A percentile compares a stretch with the other conserved stretches of the same genome.
These are phyloP conservation scores for Protosalanx chinensis DNA, from an alignment of 2,797 vertebrate genomes.

Conservation along the genomic window DNA sequence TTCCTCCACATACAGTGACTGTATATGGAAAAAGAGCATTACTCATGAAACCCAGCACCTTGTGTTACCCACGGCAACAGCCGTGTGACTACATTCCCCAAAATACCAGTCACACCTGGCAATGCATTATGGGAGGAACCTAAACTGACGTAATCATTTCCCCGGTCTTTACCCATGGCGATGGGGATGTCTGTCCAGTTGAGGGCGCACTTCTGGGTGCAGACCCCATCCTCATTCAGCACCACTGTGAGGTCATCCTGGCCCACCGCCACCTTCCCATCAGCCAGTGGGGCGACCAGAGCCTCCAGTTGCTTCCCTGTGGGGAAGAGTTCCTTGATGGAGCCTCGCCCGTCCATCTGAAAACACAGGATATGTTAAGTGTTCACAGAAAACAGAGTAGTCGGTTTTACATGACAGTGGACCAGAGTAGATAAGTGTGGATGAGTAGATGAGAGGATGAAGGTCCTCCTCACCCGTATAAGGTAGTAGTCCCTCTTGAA, in stretches of 20 bases:
- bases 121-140: not conserved
- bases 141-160: not conserved
- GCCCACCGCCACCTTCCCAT: conserved; percentile 95
- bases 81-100: no score
- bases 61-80: no score
- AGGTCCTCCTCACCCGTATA: conserved; percentile 79
- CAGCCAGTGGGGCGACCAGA: conserved; percentile 89
- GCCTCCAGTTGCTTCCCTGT: conserved; percentile 97
- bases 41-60: no score
- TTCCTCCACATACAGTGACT: no score
- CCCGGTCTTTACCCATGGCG: conserved; percentile 86
- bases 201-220: conserved; percentile 97
- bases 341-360: conserved; percentile 94
- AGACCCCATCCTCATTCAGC: conserved; percentile 91
- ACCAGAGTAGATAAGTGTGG: not conserved
- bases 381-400: no score
- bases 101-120: not conserved
- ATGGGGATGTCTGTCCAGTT: conserved; percentile 99
- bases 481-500: conserved; percentile 98
- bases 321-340: conserved; percentile 96
- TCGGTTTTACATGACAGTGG: no score
- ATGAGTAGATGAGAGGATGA: not conserved
- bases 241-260: conserved; percentile 98
- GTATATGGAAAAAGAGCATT: no score
- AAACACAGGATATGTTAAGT: not conserved